Evolutionary conservation across 2,797 vertebrate species (phyloP).

Genomic region (Falco rusticolus): DNA sequence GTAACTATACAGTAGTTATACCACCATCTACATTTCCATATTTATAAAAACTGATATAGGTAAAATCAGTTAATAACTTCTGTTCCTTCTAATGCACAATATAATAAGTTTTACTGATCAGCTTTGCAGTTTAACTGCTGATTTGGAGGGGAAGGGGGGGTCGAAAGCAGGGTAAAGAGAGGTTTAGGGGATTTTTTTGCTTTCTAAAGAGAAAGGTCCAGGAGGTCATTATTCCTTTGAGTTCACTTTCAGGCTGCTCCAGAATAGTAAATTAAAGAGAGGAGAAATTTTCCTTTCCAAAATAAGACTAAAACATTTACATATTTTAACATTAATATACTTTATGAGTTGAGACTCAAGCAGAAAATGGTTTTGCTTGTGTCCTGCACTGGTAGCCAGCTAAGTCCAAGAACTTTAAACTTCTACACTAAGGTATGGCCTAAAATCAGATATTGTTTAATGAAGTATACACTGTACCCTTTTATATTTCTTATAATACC

Average conservation of each 20-base stretch:
- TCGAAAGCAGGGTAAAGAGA: background rate
- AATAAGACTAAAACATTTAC: background rate
- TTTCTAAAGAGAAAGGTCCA: background rate
- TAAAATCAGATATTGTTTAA: background rate
- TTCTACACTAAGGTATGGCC: background rate
- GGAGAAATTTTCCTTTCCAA: conserved; percentile 18
- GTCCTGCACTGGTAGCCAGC: background rate
- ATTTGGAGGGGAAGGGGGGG: background rate
- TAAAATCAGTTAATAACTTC: conserved; percentile 25
- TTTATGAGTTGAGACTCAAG: conserved; percentile 36
- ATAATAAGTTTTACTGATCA: conserved; percentile 29
- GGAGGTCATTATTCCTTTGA: background rate
- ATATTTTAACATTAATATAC: background rate
- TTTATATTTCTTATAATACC: background rate
- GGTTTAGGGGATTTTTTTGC: background rate
- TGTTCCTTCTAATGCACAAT: background rate
- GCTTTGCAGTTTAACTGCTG: background rate
- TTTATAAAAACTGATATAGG: conserved; percentile 38
- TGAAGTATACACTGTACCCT: background rate
- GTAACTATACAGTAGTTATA: conserved; percentile 25
- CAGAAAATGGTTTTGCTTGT: conserved; percentile 1
- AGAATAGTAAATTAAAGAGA: conserved; percentile 47
- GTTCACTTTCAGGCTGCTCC: conserved; percentile 29
- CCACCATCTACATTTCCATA: conserved; percentile 16
- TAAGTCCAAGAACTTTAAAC: background rate